A percentile compares a stretch with the other conserved stretches of the same genome.
Conservation (phyloP, 2,888 invertebrate species). For the Bombylius major region DNA sequence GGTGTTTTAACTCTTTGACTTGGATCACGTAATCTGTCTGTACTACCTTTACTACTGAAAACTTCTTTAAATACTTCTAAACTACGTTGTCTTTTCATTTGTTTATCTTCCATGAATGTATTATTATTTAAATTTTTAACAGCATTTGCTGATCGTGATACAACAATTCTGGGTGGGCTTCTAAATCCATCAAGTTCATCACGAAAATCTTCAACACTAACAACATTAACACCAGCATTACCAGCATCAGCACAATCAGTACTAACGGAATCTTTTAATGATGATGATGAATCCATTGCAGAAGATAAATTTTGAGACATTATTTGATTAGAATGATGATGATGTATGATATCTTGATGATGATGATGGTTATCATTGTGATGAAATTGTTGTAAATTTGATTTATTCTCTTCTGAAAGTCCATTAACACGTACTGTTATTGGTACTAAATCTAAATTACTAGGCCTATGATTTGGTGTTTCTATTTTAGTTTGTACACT, state of each 20-base stretch:
- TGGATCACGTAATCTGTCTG: slow-evolving; percentile 56
- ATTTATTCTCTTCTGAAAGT: slow-evolving; percentile 17
- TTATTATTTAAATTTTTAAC: slow-evolving; percentile 27
- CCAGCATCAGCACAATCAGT: too few species aligned
- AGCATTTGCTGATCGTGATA: slow-evolving; percentile 21
- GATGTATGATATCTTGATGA: not conserved
- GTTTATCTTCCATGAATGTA: slow-evolving; percentile 19
- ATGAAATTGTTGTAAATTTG: slow-evolving; percentile 14
- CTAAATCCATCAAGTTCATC: slow-evolving; percentile 17
- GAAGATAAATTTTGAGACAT: not conserved
- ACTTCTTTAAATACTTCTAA: slow-evolving; percentile 65
- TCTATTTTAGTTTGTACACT: slow-evolving; percentile 11
- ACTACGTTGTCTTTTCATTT: slow-evolving; percentile 49
- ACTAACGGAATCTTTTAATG: too few species aligned
- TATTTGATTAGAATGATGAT: not conserved
- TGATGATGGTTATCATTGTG: slow-evolving; percentile 10
- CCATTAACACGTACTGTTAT: slow-evolving; percentile 17
- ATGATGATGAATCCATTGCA: not conserved
- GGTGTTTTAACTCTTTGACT: slow-evolving; percentile 69
- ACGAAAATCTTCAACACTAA: slow-evolving; percentile 33
- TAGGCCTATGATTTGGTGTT: slow-evolving; percentile 17
- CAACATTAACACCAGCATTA: slow-evolving; percentile 25
- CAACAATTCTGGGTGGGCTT: slow-evolving; percentile 28
- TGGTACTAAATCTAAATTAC: slow-evolving; percentile 31
- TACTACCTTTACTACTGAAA: slow-evolving; percentile 51